Evolutionary conservation across 2,888 invertebrate species (phyloP).

Genomic region (Xestia ashworthii): DNA sequence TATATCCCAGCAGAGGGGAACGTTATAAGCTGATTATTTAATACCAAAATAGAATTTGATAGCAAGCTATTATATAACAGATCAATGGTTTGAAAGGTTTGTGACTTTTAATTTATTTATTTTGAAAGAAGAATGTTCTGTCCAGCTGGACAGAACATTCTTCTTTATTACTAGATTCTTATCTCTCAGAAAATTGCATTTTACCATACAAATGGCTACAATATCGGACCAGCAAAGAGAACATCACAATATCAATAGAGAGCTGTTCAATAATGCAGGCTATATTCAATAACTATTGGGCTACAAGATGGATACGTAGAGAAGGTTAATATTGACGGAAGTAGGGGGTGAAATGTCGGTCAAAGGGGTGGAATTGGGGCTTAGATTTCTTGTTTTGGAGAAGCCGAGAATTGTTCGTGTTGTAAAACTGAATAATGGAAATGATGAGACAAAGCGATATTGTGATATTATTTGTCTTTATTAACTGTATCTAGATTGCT

Average conservation of each 20-base stretch:
- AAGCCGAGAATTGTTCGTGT: neutral
- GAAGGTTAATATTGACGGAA: conserved; percentile 4
- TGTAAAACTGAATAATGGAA: neutral
- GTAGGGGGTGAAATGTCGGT: conserved; percentile 4
- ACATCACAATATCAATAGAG: conserved; percentile 22
- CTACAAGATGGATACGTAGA: neutral
- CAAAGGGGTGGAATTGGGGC: conserved; percentile 10
- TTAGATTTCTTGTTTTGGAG: neutral
- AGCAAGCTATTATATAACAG: no score
- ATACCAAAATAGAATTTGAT: no score
- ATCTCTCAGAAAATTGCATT: conserved; percentile 23
- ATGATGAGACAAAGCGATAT: neutral
- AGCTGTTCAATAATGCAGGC: conserved; percentile 31
- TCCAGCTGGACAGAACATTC: no score
- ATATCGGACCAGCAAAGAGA: conserved; percentile 4
- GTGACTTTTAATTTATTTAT: neutral
- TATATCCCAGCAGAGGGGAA: neutral
- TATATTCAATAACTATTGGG: neutral
- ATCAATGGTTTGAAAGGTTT: neutral
- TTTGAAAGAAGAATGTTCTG: neutral
- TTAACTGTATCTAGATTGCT: neutral
- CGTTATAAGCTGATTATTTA: neutral
- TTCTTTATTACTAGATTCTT: neutral
- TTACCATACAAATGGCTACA: conserved; percentile 31
- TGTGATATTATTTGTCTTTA: neutral